Evolutionary conservation across 2,797 vertebrate genomes (phyloP), one percentile per base, ranked within the genome.

Genomic region (Macropus fuliginosus): DNA sequence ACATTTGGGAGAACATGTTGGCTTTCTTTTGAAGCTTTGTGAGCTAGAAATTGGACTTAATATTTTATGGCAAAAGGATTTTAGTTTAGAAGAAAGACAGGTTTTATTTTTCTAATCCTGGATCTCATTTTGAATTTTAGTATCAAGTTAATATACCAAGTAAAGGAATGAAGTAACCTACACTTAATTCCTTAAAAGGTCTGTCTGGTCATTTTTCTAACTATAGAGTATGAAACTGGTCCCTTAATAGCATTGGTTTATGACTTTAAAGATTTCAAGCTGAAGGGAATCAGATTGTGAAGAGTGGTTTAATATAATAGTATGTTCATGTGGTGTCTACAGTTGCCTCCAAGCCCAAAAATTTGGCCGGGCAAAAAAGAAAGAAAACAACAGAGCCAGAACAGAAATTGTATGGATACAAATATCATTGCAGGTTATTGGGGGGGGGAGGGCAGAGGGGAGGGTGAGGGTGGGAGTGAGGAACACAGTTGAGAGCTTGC

Each of bases 281-380:
- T 91, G 97, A 97, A 93, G 93, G 94, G 97, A 97, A 97, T 98
- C 95, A 52, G 14, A 96, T 98, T 98, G 95, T 97, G 55, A 62
- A 54, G 74, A 94, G 91, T 14, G 6, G 92, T 92, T 97, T 98
- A 87, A 92, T 97, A 90, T 98, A 97, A 98, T 87, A 97, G 97
- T 97, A 5, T 95, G 94, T 96, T 29, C 92, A 95, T 54, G 92
- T 92, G 91, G 95, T 94, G 89, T 98, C 94, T 87, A 97, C 54
- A 96, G 95, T 96, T 98, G 91, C 54, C 95, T 96, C 95, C 56
- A 96, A 92, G 94, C 56, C 62, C 62, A 94, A 92, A 94, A 95
- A 54, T 52, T 54, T 40, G 1, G 89, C 55, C 95, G 97, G 96
- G 56, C 95, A 97, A 92, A 97, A 97, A 95, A 90, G 55, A 62